phyloP scores from a whole-genome alignment of 2,113 vertebrate species.

The Mastomys coucha region DNA sequence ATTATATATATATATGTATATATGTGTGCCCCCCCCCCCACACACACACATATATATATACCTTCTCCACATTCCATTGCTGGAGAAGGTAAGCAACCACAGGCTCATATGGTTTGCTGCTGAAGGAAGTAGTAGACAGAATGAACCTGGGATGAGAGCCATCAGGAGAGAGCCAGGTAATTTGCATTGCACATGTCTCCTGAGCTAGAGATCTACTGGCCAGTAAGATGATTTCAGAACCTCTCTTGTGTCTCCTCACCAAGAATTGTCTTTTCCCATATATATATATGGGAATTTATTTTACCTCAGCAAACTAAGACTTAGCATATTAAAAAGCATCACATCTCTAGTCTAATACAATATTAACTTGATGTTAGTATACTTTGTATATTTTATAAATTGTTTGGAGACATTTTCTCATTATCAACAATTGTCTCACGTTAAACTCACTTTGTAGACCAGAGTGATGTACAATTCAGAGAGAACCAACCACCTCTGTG shows the following conservation, averaged over 20 bases:
- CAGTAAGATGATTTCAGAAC: not conserved
- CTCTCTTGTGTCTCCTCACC: not conserved
- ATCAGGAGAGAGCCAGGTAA: no score
- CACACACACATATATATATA: no score
- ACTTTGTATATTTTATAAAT: not conserved
- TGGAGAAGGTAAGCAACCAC: not conserved
- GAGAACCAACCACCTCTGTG: not conserved
- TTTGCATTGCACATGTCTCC: not conserved
- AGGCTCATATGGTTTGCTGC: not conserved
- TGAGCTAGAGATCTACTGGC: no score
- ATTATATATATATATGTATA: no score
- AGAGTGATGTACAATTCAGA: not conserved
- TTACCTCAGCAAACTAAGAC: not conserved
- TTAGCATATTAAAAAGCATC: not conserved
- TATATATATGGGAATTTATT: not conserved
- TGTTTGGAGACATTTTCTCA: not conserved
- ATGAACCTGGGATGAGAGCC: not conserved
- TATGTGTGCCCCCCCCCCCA: no score
- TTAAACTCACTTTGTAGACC: not conserved
- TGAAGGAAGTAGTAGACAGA: rapidly evolving
- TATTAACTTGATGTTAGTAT: not conserved
- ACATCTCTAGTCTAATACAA: not conserved
- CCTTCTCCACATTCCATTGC: not conserved
- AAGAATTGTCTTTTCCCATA: no score
- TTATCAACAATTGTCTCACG: not conserved